phyloP scores from a whole-genome alignment of 2,888 invertebrate species.

The Exephanes ischioxanthus region DNA sequence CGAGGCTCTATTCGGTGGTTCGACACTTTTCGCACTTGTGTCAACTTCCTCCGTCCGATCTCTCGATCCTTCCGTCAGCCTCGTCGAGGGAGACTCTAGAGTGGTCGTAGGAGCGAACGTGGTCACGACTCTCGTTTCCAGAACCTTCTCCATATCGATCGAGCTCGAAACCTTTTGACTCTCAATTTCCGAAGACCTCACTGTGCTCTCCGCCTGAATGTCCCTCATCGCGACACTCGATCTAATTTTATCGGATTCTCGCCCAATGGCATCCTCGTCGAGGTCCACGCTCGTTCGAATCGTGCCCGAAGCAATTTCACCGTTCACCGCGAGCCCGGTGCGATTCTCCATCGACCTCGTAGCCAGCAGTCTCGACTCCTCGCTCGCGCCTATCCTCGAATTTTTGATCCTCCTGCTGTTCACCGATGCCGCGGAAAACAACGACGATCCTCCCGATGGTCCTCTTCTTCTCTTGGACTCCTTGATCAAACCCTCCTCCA shows the following conservation, averaged over 20 bases:
- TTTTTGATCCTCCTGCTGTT: constrained; percentile 55
- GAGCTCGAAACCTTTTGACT: constrained; percentile 11
- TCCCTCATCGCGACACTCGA: constrained; percentile 45
- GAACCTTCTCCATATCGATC: not conserved
- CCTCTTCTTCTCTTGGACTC: constrained; percentile 62
- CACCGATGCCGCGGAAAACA: not conserved
- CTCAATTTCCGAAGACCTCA: not conserved
- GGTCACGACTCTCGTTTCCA: constrained; percentile 24
- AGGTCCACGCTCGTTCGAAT: not conserved
- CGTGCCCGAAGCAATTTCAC: constrained; percentile 9
- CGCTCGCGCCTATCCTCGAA: constrained; percentile 30
- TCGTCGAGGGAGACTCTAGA: constrained; percentile 36
- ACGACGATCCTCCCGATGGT: constrained; percentile 27
- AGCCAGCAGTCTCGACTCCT: constrained; percentile 49
- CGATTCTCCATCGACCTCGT: constrained; percentile 64
- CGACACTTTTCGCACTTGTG: constrained; percentile 9
- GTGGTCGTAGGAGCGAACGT: constrained; percentile 31
- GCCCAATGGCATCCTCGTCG: constrained; percentile 51
- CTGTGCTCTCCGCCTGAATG: constrained; percentile 19
- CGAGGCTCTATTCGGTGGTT: constrained; percentile 1
- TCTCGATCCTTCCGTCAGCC: not conserved
- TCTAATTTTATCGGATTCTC: constrained; percentile 24
- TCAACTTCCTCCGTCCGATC: not conserved
- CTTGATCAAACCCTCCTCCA: constrained; percentile 53
- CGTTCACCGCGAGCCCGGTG: constrained; percentile 4